phyloP scores from a whole-genome alignment of 1,140 invertebrate genomes.

The Cyphomyrmex costatus region DNA sequence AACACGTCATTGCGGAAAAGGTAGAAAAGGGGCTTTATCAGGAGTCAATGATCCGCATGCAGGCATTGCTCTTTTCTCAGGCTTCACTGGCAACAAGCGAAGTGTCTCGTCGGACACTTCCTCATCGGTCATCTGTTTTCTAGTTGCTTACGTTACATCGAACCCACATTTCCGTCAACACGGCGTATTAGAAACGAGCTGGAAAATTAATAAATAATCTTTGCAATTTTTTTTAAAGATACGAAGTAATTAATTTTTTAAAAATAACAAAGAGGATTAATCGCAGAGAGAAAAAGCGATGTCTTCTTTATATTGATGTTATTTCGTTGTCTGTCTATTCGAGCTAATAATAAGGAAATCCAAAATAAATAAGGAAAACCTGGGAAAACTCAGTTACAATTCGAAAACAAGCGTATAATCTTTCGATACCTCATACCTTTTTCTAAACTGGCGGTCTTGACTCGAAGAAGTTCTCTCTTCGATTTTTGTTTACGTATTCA shows the following conservation, averaged over 20 bases:
- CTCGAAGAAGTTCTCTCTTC: constrained; percentile 21
- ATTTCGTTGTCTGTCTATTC: neutral
- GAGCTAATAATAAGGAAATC: neutral
- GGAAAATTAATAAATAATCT: neutral
- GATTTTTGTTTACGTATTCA: constrained; percentile 26
- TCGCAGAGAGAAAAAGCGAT: neutral
- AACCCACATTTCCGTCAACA: neutral
- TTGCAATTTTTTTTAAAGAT: neutral
- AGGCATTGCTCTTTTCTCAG: constrained; percentile 57
- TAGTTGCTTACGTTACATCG: constrained; percentile 28
- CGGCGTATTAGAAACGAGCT: neutral
- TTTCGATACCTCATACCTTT: neutral
- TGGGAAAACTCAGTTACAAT: neutral
- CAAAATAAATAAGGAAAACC: neutral
- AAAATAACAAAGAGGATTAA: neutral
- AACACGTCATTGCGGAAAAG: constrained; percentile 44
- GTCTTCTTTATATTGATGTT: neutral
- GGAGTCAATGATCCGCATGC: constrained; percentile 57
- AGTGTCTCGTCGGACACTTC: constrained; percentile 40
- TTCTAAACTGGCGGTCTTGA: neutral
- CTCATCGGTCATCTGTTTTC: constrained; percentile 49
- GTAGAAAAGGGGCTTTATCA: constrained; percentile 50
- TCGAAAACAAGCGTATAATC: neutral
- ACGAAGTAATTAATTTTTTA: neutral
- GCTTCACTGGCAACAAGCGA: constrained; percentile 39